A percentile compares a stretch with the other conserved stretches of the same genome.
Conservation (phyloP, 2,888 invertebrate genomes). For the Eupithecia tripunctaria region DNA sequence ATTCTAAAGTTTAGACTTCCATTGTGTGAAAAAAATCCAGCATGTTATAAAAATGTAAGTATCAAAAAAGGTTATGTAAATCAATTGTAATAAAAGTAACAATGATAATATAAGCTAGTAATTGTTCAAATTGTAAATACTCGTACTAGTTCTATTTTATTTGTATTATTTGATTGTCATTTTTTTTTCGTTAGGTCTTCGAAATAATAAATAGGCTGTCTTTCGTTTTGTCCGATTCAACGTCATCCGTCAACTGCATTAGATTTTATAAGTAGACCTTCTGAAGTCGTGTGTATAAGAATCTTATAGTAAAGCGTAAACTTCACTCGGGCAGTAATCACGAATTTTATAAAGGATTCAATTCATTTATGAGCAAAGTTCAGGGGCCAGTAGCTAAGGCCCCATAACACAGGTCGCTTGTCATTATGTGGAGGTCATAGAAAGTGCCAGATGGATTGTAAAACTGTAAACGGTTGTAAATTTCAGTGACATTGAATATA, state of each 20-base stretch:
- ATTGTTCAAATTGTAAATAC: no score
- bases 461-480: conserved; percentile 6
- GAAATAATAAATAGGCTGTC: no score
- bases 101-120: no score
- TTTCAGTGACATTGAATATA: conserved; percentile 2
- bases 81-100: no score
- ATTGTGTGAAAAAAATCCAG: background rate
- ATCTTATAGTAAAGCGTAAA: background rate
- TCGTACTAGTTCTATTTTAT: no score
- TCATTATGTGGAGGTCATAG: background rate
- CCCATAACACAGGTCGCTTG: background rate
- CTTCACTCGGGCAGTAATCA: background rate
- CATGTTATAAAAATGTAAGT: no score
- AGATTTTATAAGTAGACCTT: background rate
- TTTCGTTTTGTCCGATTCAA: no score
- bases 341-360: background rate
- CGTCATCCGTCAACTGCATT: background rate
- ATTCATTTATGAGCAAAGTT: background rate
- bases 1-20: background rate
- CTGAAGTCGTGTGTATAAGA: background rate
- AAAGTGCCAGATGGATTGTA: conserved; percentile 2
- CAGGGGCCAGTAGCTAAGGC: background rate
- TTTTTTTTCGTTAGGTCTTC: no score
- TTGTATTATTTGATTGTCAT: no score
- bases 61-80: no score